These are phyloP conservation scores for Pangasius djambal DNA, from an alignment of 2,797 vertebrate species.

Conservation along the genomic window DNA sequence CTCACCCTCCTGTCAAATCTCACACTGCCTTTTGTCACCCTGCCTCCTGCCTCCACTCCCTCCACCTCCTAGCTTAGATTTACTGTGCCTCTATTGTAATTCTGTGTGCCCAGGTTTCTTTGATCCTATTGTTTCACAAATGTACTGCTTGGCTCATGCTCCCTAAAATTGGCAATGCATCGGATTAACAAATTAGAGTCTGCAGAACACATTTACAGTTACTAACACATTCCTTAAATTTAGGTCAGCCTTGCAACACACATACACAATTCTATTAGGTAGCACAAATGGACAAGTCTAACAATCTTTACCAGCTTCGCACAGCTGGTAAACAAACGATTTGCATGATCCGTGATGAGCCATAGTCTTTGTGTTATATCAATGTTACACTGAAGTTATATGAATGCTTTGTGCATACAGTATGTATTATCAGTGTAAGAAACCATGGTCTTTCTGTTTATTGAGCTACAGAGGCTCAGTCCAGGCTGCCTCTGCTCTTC, in stretches of 20 bases:
- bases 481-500: neutral
- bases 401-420: neutral
- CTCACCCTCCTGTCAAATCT: constrained; percentile 69
- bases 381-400: neutral
- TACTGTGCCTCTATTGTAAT: constrained; percentile 17
- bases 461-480: neutral
- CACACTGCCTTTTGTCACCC: constrained; percentile 69
- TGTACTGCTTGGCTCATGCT: neutral
- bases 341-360: neutral
- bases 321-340: neutral
- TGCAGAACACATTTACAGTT: neutral
- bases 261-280: neutral
- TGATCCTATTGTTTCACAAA: constrained; percentile 44
- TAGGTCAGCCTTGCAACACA: neutral
- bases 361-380: neutral
- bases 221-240: neutral
- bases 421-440: neutral
- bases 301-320: too few species aligned
- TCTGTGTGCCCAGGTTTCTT: neutral
- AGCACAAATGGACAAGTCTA: neutral
- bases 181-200: constrained; percentile 5
- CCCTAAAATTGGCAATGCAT: neutral
- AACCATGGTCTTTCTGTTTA: neutral
- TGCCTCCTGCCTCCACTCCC: constrained; percentile 42
- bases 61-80: neutral